phyloP scores from a whole-genome alignment of 2,888 invertebrate species.

The Scaptomyza polygonia region DNA sequence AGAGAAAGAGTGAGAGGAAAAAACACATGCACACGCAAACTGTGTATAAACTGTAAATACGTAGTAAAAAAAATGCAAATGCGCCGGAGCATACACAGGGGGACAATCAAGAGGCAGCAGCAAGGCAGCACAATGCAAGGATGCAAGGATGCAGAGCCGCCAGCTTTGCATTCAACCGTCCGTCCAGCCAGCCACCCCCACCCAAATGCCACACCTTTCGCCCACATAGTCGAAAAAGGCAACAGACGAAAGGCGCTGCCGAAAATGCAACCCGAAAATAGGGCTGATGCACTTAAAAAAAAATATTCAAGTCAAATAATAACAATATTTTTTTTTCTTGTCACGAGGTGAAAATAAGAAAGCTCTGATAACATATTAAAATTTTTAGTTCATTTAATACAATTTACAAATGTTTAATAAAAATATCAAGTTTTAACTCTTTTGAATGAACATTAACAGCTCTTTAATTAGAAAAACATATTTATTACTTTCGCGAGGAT shows the following conservation, averaged over 20 bases:
- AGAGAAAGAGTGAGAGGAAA: background rate
- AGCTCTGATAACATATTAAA: no score
- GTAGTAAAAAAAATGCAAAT: slow-evolving; percentile 72
- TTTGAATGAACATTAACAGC: no score
- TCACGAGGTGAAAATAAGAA: no score
- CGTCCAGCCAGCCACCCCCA: background rate
- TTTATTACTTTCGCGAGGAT: no score
- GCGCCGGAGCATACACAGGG: slow-evolving; percentile 36
- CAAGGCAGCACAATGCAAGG: slow-evolving; percentile 37
- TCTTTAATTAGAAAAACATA: no score
- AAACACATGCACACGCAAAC: background rate
- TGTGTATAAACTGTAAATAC: slow-evolving; percentile 3
- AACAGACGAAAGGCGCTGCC: slow-evolving; percentile 49
- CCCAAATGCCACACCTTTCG: slow-evolving; percentile 7
- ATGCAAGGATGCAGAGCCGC: slow-evolving; percentile 41
- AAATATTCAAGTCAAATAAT: background rate
- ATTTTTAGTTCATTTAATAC: no score
- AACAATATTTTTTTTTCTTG: no score
- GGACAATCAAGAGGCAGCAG: slow-evolving; percentile 31
- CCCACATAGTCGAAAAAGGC: slow-evolving; percentile 45
- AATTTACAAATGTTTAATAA: no score
- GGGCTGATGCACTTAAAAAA: slow-evolving; percentile 36
- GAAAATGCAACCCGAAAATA: slow-evolving; percentile 28
- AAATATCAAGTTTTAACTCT: no score
- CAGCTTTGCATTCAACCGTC: background rate